Conservation (phyloP, 1,140 invertebrate species). For the Cepaea nemoralis region DNA sequence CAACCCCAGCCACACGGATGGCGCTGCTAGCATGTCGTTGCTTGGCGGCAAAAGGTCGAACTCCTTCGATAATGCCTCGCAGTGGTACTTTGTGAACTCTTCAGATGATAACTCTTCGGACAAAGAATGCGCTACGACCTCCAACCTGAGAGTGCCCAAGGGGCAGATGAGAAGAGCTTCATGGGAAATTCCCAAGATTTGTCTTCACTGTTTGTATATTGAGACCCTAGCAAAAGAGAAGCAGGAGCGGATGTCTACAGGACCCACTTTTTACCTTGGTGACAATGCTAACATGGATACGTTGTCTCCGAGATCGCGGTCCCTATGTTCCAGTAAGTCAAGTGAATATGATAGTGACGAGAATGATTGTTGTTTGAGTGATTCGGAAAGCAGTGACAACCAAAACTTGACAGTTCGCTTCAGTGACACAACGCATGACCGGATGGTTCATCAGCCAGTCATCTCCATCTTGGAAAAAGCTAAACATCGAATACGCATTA, state of each 20-base stretch:
- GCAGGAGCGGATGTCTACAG: not conserved
- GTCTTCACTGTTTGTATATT: slow-evolving; percentile 68
- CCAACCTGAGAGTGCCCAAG: slow-evolving; percentile 52
- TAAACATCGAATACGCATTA: slow-evolving; percentile 22
- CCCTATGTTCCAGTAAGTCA: slow-evolving; percentile 17
- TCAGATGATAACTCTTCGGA: slow-evolving; percentile 61
- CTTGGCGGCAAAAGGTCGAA: slow-evolving; percentile 51
- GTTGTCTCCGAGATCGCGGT: slow-evolving; percentile 28
- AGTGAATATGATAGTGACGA: not conserved
- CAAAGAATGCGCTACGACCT: slow-evolving; percentile 31
- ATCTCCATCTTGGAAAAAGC: not conserved
- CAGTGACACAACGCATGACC: not conserved
- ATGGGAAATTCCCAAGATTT: slow-evolving; percentile 65
- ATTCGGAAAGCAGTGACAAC: slow-evolving; percentile 37
- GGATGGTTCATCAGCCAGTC: not conserved
- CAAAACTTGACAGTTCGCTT: not conserved
- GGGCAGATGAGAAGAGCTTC: slow-evolving; percentile 54
- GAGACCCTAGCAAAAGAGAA: slow-evolving; percentile 70
- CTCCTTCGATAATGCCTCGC: slow-evolving; percentile 48
- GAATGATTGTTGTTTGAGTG: slow-evolving; percentile 42
- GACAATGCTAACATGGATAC: slow-evolving; percentile 3
- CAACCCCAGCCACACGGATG: slow-evolving; percentile 9
- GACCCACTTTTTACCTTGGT: not conserved
- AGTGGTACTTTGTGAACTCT: slow-evolving; percentile 46
- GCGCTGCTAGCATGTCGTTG: slow-evolving; percentile 50